Evolutionary conservation across 2,888 invertebrate species (phyloP).

Genomic region (Hypolimnas misippus): DNA sequence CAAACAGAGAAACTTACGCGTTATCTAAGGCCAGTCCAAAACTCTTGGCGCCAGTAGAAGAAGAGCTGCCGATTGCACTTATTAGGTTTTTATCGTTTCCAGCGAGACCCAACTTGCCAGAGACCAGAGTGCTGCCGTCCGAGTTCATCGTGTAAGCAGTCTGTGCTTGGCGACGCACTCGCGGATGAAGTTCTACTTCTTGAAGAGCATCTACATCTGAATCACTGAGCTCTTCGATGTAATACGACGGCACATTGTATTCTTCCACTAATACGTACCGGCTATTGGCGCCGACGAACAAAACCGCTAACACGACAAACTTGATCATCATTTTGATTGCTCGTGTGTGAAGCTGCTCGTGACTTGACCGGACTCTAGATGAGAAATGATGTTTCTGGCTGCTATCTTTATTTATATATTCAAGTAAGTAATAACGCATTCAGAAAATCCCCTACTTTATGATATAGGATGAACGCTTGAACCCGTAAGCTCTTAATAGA

Average conservation of each 20-base stretch:
- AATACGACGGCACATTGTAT: neutral
- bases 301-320: conserved; percentile 18
- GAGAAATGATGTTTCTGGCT: neutral
- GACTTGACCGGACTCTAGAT: neutral
- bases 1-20: too few relatives aligned
- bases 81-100: too few relatives aligned
- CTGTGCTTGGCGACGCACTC: too few relatives aligned
- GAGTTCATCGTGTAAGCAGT: too few relatives aligned
- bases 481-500: neutral
- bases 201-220: neutral
- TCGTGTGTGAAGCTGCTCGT: neutral
- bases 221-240: neutral
- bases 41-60: too few relatives aligned
- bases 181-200: neutral
- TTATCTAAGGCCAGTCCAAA: too few relatives aligned
- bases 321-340: conserved; percentile 38
- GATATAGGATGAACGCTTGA: neutral
- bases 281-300: neutral
- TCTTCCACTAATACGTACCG: conserved; percentile 30
- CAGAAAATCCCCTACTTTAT: neutral
- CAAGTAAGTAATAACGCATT: neutral
- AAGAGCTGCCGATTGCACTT: too few relatives aligned
- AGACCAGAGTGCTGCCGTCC: too few relatives aligned
- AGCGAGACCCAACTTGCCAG: too few relatives aligned
- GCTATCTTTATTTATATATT: neutral